These are phyloP conservation scores for Chaetodon auriga DNA, from an alignment of 2,113 vertebrate genomes.

Conservation along the genomic window DNA sequence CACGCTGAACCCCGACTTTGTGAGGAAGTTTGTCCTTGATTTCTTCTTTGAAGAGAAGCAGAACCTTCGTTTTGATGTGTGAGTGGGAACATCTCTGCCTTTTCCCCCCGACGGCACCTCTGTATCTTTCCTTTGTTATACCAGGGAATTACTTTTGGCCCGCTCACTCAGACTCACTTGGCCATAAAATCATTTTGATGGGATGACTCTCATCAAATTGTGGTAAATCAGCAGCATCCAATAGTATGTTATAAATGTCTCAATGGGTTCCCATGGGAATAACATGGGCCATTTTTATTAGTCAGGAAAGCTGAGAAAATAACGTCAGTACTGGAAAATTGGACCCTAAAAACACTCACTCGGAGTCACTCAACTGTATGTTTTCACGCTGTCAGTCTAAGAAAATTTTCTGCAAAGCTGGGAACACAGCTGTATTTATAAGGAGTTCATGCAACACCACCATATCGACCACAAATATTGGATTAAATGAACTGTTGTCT, in stretches of 20 bases:
- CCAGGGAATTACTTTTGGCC: constrained; percentile 20
- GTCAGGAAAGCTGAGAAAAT: background rate
- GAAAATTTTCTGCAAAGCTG: no score
- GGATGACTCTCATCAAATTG: constrained; percentile 4
- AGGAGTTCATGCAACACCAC: background rate
- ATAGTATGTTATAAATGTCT: background rate
- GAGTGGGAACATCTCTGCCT: constrained; percentile 77
- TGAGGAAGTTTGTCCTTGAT: constrained; percentile 94
- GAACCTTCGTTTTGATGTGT: constrained; percentile 94
- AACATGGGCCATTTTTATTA: background rate
- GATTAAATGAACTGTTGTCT: background rate
- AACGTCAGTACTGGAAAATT: background rate
- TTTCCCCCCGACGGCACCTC: background rate
- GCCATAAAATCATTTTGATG: background rate
- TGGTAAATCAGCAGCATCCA: background rate
- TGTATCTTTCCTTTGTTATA: constrained; percentile 36
- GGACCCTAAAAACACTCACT: background rate
- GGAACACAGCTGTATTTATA: background rate
- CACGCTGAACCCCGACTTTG: constrained; percentile 93
- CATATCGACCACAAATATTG: background rate
- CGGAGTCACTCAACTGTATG: background rate
- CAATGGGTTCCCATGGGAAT: background rate
- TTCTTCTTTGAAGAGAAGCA: constrained; percentile 97
- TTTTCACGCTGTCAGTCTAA: background rate
- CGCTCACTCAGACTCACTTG: constrained; percentile 23